Base-by-base conservation (phyloP, 1,140 invertebrate species). In the Brachionus calyciflorus region DNA sequence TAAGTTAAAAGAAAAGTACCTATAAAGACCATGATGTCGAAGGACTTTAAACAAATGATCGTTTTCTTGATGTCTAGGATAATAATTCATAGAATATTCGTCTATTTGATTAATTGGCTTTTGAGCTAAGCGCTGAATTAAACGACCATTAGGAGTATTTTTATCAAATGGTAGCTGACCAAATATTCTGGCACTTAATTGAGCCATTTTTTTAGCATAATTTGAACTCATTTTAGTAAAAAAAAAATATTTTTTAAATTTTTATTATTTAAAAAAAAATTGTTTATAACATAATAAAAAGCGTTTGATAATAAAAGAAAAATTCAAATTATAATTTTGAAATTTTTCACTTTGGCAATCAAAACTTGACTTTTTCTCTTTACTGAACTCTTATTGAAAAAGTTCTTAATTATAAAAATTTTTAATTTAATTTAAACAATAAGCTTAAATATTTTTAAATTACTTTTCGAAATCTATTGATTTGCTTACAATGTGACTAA, bases 401-500 rank as follows among this genome's bases (percentile, higher is more conserved):
- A 44, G 60, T 65, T n/a, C 60, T 65, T 5, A 37, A 37, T 5
- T 37, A n/a, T 37, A 37, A 37, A 37, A 37, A 37, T 5, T 5
- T 3, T 5, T 5, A 5, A 37, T 37, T 37, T 5, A 37, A 5
- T 37, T 37, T 37, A 3, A 37, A 9, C 33, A 37, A 37, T 37
- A 9, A 5, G 33, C 3, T n/a, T n/a, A n/a, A n/a, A 37, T 5
- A 37, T 5, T 37, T 3, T 21, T 9, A 41, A 65, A 19, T 40
- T 28, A 73, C 69, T 63, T 83, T 21, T 87, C 79, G 77, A 88
- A 89, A 76, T 88, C 88, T 4, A 87, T 86, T 17, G 85, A 85
- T 77, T 87, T 80, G 0, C 85, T 85, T 24, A 88, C 87, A 10
- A 88, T 86, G 78, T 88, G 86, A 79, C 88, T 86, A 82, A 89